phyloP scores from a whole-genome alignment of 2,113 vertebrate genomes.

The Eleginops maclovinus region DNA sequence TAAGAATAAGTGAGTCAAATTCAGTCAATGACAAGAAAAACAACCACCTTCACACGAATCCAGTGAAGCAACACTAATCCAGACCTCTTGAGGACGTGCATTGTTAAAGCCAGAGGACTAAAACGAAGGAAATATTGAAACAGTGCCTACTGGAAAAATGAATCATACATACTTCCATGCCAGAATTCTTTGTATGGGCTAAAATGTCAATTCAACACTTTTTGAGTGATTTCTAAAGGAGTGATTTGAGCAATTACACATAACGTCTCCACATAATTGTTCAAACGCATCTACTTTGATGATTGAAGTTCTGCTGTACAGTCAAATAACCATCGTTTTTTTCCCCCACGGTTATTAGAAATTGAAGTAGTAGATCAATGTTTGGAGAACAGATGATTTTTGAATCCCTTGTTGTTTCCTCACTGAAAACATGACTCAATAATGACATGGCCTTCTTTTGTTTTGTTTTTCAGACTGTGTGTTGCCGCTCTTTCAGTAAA shows the following conservation, averaged over 20 bases:
- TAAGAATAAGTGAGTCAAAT: constrained; percentile 93
- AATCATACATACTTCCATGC: constrained; percentile 5
- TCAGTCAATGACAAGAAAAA: constrained; percentile 39
- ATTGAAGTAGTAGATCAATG: constrained; percentile 14
- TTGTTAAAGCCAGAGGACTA: constrained; percentile 34
- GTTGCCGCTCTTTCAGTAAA: constrained; percentile 95
- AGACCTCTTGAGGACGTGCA: constrained; percentile 19
- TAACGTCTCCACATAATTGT: neutral
- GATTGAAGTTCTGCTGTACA: neutral
- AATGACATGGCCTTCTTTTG: neutral
- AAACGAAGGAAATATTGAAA: constrained; percentile 30
- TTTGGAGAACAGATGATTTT: constrained; percentile 10
- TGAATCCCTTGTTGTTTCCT: constrained; percentile 25
- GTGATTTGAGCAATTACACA: neutral
- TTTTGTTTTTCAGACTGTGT: constrained; percentile 86
- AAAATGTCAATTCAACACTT: constrained; percentile 7
- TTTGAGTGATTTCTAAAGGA: neutral
- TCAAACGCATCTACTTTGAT: neutral
- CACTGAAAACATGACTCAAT: neutral
- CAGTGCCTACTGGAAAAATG: constrained; percentile 13
- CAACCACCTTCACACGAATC: constrained; percentile 1
- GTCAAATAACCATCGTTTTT: constrained; percentile 14
- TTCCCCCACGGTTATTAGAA: constrained; percentile 19
- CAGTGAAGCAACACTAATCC: constrained; percentile 35
- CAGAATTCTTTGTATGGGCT: constrained; percentile 2